These are phyloP conservation scores for Ophion ellenae DNA, from an alignment of 2,888 invertebrate species.

Conservation along the genomic window DNA sequence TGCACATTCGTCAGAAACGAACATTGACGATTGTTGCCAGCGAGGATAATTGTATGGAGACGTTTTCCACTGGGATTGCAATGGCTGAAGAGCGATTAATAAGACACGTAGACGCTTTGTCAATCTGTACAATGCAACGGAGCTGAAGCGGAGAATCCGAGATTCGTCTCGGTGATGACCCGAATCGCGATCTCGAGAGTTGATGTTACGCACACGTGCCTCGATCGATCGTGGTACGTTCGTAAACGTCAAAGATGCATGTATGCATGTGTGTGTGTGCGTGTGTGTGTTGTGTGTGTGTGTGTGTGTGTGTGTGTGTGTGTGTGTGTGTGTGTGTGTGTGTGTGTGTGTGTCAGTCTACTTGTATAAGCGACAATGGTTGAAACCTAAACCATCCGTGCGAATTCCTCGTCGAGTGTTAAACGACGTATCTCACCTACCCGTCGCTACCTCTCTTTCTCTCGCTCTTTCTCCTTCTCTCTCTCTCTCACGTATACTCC, in stretches of 20 bases:
- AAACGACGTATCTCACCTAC: constrained; percentile 70
- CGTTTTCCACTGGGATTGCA: background rate
- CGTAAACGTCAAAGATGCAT: constrained; percentile 75
- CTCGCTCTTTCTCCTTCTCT: constrained; percentile 58
- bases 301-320: constrained; percentile 66
- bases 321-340: constrained; percentile 74
- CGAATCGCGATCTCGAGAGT: constrained; percentile 58
- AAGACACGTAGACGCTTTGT: no score
- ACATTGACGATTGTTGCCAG: background rate
- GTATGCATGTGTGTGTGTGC: constrained; percentile 74
- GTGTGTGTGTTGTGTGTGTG: constrained; percentile 59
- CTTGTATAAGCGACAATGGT: constrained; percentile 74
- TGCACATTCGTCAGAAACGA: background rate
- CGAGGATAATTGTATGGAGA: background rate
- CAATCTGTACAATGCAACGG: constrained; percentile 69
- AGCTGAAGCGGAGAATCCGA: constrained; percentile 39
- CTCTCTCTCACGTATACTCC: constrained; percentile 48
- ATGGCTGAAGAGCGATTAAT: background rate
- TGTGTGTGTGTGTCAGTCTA: constrained; percentile 58
- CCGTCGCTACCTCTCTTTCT: constrained; percentile 58
- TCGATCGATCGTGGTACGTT: constrained; percentile 56
- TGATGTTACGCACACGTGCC: constrained; percentile 53
- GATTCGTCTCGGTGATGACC: constrained; percentile 59
- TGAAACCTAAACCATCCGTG: constrained; percentile 78
- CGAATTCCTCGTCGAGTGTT: constrained; percentile 77